Evolutionary conservation across 2,888 invertebrate genomes (phyloP).

Genomic region (Lasioglossum marginatum): DNA sequence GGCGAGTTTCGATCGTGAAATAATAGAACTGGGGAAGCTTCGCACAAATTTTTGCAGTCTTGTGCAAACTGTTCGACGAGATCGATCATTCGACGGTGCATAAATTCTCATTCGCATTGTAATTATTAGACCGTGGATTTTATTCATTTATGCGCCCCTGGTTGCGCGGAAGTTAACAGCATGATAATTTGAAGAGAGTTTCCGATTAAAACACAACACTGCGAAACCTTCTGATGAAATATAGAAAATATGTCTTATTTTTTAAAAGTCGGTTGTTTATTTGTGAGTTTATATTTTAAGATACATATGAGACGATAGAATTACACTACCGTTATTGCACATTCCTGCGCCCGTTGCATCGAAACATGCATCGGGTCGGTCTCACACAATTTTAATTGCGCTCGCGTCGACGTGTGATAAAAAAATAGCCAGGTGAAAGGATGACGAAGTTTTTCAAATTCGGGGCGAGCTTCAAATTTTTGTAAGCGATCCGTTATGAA

Average conservation of each 20-base stretch:
- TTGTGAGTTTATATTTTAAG: background rate
- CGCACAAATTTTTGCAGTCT: background rate
- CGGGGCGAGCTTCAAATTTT: background rate
- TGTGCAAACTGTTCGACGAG: background rate
- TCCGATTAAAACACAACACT: background rate
- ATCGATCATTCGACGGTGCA: background rate
- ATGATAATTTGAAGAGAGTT: background rate
- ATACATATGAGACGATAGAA: background rate
- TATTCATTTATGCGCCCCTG: background rate
- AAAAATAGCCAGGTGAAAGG: background rate
- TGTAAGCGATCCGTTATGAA: background rate
- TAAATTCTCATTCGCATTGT: background rate
- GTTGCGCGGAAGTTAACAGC: background rate
- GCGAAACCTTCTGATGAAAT: background rate
- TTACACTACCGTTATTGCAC: background rate
- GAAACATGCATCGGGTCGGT: background rate
- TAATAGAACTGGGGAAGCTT: constrained; percentile 20
- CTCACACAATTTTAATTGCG: background rate
- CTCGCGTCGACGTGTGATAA: background rate
- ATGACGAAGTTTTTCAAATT: background rate
- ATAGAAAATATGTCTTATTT: background rate
- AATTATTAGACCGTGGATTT: background rate
- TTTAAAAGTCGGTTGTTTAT: background rate
- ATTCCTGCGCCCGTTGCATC: background rate
- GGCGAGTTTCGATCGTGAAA: constrained; percentile 14